These are phyloP conservation scores for Psettodes erumei DNA, from an alignment of 2,113 vertebrate genomes.

Conservation along the genomic window DNA sequence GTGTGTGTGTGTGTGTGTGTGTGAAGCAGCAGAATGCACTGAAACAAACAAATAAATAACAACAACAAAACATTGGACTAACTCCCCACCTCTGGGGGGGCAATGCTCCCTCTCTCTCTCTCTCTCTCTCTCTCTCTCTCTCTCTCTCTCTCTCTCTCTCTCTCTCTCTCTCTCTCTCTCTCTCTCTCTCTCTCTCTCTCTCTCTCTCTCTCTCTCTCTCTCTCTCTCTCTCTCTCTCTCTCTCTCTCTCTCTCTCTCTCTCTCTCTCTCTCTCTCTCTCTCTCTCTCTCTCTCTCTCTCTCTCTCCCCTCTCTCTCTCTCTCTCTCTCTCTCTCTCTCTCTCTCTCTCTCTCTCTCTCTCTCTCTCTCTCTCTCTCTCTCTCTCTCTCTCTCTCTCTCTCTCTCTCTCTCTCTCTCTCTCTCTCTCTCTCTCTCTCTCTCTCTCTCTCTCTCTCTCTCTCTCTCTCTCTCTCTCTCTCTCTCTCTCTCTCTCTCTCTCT, in stretches of 20 bases:
- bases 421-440: slow-evolving; percentile 18
- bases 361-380: slow-evolving; percentile 22
- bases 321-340: slow-evolving; percentile 14
- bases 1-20: background rate
- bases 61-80: slow-evolving; percentile 60
- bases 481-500: slow-evolving; percentile 18
- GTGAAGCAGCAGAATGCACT: background rate
- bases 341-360: too few relatives aligned
- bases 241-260: slow-evolving; percentile 15
- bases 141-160: slow-evolving; percentile 15
- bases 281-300: slow-evolving; percentile 31
- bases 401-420: slow-evolving; percentile 30
- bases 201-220: slow-evolving; percentile 20
- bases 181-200: slow-evolving; percentile 19
- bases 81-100: slow-evolving; percentile 50
- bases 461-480: too few relatives aligned
- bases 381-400: slow-evolving; percentile 23
- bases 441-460: slow-evolving; percentile 4
- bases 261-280: slow-evolving; percentile 28
- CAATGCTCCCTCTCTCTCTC: slow-evolving; percentile 35
- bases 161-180: too few relatives aligned
- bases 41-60: slow-evolving; percentile 52
- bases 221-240: too few relatives aligned
- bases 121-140: slow-evolving; percentile 13
- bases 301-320: slow-evolving; percentile 14